These are phyloP conservation scores for Epinephelus cyanopodus DNA, from an alignment of 2,113 vertebrate genomes.

Conservation along the genomic window DNA sequence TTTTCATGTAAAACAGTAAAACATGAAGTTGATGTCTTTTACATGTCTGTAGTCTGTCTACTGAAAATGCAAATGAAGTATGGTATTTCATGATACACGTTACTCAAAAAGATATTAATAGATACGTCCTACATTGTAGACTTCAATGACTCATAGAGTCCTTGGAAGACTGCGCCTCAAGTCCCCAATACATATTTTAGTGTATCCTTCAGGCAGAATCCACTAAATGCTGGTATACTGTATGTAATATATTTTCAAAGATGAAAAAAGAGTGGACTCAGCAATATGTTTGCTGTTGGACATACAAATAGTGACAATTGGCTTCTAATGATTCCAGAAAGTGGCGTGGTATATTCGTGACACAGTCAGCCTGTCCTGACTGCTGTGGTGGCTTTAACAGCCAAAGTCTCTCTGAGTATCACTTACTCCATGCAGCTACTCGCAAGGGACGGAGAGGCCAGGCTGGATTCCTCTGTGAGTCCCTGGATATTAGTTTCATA, in stretches of 20 bases:
- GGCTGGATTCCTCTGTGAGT: conserved; percentile 74
- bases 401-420: conserved; percentile 73
- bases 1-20: too few relatives aligned
- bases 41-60: neutral
- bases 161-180: neutral
- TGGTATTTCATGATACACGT: neutral
- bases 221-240: neutral
- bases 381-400: conserved; percentile 72
- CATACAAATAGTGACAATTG: conserved; percentile 17
- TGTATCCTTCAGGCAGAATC: conserved; percentile 11
- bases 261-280: conserved; percentile 7
- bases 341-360: conserved; percentile 65
- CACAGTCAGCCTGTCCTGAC: conserved; percentile 62
- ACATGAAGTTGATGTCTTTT: too few relatives aligned
- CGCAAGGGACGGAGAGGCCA: conserved; percentile 60
- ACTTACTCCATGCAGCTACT: conserved; percentile 72
- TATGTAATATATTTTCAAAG: neutral
- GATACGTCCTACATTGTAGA: conserved; percentile 19
- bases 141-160: conserved; percentile 7
- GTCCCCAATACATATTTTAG: conserved; percentile 16
- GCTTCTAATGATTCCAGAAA: conserved; percentile 50
- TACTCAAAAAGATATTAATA: conserved; percentile 29
- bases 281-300: conserved; percentile 24
- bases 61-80: neutral
- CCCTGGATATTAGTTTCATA: conserved; percentile 79